Evolutionary conservation across 2,888 invertebrate genomes (phyloP), one percentile per base, ranked within the genome.

Genomic region (Catocala fraxini): DNA sequence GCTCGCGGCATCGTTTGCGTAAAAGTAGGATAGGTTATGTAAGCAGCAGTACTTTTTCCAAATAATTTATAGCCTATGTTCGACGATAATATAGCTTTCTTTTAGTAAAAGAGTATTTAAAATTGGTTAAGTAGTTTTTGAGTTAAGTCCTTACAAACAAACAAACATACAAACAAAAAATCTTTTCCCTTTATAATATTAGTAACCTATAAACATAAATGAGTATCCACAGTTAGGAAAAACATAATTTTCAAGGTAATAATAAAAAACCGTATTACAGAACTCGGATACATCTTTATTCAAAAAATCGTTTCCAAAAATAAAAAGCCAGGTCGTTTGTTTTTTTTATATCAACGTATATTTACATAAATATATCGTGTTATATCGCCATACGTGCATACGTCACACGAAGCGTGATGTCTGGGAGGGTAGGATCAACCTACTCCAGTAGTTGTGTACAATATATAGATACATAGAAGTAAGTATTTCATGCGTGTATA

Each of bases 201-300:
- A 25, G 25, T 25, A 25, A 25, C 4, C 25, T 25, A 25, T 25
- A 25, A 3, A 3, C 25, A 25, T 25, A 25, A 25, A 4, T 25
- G 25, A 25, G 25, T 25, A 25, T 25, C 25, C 25, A 25, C 25
- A 25, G 25, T 4, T 25, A 25, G 1, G 25, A 25, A 25, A 25
- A 25, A 25, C 25, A 3, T 25, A 25, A 25, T 10, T 43, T 5
- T 3, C 12, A 25, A 1, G 3, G 9, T 47, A 11, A 10, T 60
- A 73, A 68, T 54, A 43, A 75, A 75, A 68, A 61, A n/a, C n/a
- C 11, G 49, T 52, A 56, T 51, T 59, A 10, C 33, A 15, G 46
- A 51, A 59, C 15, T 68, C 78, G 89, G 89, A 90, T 90, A 91
- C 90, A 91, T 89, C 90, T 91, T 91, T 91, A 90, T 89, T 91